Evolutionary conservation across 2,113 vertebrate genomes (phyloP).

Genomic region (Amblyornis subalaris): DNA sequence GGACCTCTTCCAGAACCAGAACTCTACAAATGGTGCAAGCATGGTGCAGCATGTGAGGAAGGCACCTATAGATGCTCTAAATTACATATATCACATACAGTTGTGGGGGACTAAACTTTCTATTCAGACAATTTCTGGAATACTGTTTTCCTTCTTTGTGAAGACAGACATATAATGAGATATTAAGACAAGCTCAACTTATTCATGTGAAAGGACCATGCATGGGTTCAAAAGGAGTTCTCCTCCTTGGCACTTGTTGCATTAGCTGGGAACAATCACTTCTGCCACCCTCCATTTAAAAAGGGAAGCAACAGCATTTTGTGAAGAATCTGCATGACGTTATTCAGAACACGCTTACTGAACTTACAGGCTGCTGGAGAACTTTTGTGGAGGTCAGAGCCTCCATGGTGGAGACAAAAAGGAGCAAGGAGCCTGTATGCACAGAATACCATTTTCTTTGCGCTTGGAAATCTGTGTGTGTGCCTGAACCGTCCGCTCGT

Average conservation of each 20-base stretch:
- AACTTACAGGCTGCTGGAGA: neutral
- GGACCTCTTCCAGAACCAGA: neutral
- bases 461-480: neutral
- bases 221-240: neutral
- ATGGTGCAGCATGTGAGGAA: neutral
- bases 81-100: accelerated
- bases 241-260: accelerated
- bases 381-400: neutral
- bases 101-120: neutral
- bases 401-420: neutral
- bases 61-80: neutral
- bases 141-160: accelerated
- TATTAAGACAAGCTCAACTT: neutral
- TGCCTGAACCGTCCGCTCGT: accelerated
- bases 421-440: neutral
- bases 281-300: neutral
- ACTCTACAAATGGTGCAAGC: neutral
- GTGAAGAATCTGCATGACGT: neutral
- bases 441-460: neutral
- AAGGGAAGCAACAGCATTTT: neutral
- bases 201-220: neutral
- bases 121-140: neutral
- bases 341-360: neutral
- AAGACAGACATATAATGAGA: neutral
- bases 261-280: neutral